Evolutionary conservation across 2,888 invertebrate species (phyloP).

Genomic region (Uropetala carovei): DNA sequence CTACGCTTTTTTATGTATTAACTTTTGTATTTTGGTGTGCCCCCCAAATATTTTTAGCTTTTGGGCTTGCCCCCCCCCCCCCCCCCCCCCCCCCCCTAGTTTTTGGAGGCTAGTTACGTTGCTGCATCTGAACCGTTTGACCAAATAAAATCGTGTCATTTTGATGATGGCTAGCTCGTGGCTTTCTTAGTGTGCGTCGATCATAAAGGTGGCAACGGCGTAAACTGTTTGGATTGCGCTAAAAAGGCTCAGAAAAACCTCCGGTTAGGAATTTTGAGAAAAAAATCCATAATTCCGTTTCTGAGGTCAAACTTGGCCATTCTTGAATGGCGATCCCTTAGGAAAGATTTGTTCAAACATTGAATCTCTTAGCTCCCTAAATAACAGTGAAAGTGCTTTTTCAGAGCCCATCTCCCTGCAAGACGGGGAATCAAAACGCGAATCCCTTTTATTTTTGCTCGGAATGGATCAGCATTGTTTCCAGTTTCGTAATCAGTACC

Average conservation of each 20-base stretch:
- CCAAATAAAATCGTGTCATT: too few species aligned
- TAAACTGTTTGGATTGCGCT: too few species aligned
- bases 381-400: background rate
- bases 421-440: background rate
- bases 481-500: conserved; percentile 20
- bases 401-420: background rate
- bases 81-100: too few species aligned
- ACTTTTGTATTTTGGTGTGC: too few species aligned
- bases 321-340: background rate
- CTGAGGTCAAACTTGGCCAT: conserved; percentile 11
- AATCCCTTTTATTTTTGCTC: background rate
- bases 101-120: too few species aligned
- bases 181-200: too few species aligned
- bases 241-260: background rate
- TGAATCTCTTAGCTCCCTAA: background rate
- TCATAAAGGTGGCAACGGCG: too few species aligned
- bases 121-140: too few species aligned
- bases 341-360: conserved; percentile 25
- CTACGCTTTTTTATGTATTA: too few species aligned
- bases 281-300: conserved; percentile 36
- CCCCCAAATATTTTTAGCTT: too few species aligned
- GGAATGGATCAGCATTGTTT: background rate
- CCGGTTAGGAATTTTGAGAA: background rate
- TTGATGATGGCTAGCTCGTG: too few species aligned
- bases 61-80: too few species aligned